These are phyloP conservation scores for Cephalopachus bancanus DNA, from an alignment of 2,797 vertebrate genomes.

Conservation along the genomic window DNA sequence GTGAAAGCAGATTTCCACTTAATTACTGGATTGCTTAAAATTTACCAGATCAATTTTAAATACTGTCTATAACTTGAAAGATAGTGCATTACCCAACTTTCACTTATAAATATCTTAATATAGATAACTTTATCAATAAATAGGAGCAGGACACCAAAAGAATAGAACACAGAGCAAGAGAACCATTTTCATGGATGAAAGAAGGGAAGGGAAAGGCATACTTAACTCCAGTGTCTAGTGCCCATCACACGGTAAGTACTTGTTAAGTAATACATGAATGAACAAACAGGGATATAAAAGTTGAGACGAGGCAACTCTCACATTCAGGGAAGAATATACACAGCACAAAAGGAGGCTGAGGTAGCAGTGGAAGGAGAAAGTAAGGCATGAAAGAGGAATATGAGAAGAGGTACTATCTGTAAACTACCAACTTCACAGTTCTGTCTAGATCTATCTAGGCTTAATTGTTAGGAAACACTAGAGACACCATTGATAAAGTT, in stretches of 20 bases:
- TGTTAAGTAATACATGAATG: constrained; percentile 48
- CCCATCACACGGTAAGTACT: neutral
- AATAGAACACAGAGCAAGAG: neutral
- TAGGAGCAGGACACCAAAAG: neutral
- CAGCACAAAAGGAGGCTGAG: neutral
- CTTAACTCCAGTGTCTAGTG: neutral
- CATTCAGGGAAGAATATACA: neutral
- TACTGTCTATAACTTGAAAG: neutral
- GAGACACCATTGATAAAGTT: neutral
- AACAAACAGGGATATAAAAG: neutral
- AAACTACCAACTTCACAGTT: neutral
- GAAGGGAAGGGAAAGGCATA: neutral
- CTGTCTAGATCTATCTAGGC: neutral
- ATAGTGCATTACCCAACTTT: neutral
- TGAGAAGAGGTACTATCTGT: neutral
- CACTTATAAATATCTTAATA: neutral
- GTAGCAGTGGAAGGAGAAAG: neutral
- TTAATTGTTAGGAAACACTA: neutral
- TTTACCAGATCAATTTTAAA: constrained; percentile 1
- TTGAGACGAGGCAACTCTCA: neutral
- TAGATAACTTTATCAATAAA: constrained; percentile 40
- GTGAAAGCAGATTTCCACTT: constrained; percentile 21
- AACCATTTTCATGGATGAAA: neutral
- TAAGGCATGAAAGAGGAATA: neutral
- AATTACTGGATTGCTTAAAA: constrained; percentile 30